Evolutionary conservation across 2,113 vertebrate genomes (phyloP), one percentile per base, ranked within the genome.

Genomic region (Spilogale gracilis): DNA sequence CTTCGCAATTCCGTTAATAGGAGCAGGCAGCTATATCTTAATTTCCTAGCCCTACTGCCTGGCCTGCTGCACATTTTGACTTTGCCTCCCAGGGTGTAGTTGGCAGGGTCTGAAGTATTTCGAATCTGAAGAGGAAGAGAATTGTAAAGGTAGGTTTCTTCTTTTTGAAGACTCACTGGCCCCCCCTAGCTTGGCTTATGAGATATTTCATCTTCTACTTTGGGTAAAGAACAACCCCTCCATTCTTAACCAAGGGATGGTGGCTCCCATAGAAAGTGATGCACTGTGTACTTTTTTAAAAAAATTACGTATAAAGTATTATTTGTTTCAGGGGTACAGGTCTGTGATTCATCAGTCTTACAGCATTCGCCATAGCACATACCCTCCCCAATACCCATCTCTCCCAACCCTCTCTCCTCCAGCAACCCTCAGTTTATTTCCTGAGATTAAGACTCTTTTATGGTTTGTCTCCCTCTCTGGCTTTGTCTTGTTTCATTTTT

Each of bases 151-250:
- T 67, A 89, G 21, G 3, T 88, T 83, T 63, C 67, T 76, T 18
- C 3, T 89, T 21, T 94, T 95, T 89, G 30, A 84, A 67, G 48
- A 71, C 54, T 2, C 1, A 50, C 43, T 87, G 21, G 43, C 32
- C 93, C 30, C 56, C 6, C 48, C 27, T 58, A 20, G 5, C 73
- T 95, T 91, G 54, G 10, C 67, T 10, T 87, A 27, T 76, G 74
- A 96, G 58, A 79, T 56, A 87, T 43, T 89, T 95, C 16, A 16
- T 96, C 45, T 91, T 95, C 54, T 96, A 71, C 32, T 95, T 83
- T 80, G 61, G 23, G 6, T 88, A 63, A 30, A 82, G 54, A 96
- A 32, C 30, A 93, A 52, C 52, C 5, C 14, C 4, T 90, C 89
- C n/a, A 67, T 95, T 94, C 18, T 97, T 16, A 67, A 80, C 11